Evolutionary conservation across 2,113 vertebrate genomes (phyloP), one percentile per base, ranked within the genome.

Genomic region (Malurus elegans): DNA sequence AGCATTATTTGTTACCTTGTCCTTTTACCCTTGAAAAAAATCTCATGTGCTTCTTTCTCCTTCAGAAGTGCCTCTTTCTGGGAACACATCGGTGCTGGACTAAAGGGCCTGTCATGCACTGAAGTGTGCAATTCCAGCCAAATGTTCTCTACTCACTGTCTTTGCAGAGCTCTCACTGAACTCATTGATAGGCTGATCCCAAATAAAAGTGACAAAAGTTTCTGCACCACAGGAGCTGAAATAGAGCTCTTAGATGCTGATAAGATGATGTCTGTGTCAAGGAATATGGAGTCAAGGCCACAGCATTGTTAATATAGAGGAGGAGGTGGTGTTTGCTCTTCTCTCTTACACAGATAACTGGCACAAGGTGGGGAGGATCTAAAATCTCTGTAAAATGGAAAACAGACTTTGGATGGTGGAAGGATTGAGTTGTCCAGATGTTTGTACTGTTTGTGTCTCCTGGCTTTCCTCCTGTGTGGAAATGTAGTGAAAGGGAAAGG

Each of bases 71-170:
- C 10, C 64, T 62, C 11, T 12, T 45, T 34, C 16, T 26, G 67
- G 26, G 45, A 75, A 6, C 40, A 21, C 11, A 0, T 24, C 3
- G 4, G 32, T 31, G 40, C 54, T 0, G 0, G 78, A 65, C 50
- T 5, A 25, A 69, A 51, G 29, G 31, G 16, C 12, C 8, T 70
- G 16, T 57, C 60, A 65, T 61, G 23, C 5, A 34, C 26, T 31
- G 14, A 79, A 45, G 26, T 8, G 9, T 32, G 10, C 16, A 10
- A 8, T 62, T 73, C 42, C 65, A 65, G 23, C 47, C 47, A 7
- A 8, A 4, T 7, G 6, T 57, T 36, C 24, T 48, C n/a, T 28
- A 9, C 13, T 3, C 1, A 2, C 56, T 78, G 25, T 56, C 64
- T 70, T 48, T 54, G 65, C 23, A 36, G 48, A 51, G 36, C 32